Conservation (phyloP, 2,797 vertebrate species). For the Ammospiza maritima region DNA sequence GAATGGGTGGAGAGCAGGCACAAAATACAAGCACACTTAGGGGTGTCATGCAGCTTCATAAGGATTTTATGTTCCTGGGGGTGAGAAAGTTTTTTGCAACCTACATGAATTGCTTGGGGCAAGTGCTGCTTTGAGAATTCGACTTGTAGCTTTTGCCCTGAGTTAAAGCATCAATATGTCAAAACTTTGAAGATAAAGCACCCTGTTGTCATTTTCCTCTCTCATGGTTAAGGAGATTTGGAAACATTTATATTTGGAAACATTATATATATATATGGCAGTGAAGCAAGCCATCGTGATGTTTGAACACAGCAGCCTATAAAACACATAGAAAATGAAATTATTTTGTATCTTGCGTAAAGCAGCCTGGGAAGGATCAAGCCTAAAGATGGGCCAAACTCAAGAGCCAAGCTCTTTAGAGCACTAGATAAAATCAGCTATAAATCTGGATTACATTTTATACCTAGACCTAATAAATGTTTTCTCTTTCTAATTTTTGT, state of each 20-base stretch:
- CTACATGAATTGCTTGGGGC: neutral
- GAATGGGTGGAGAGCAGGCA: fast-evolving
- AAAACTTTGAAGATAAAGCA: neutral
- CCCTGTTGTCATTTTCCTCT: neutral
- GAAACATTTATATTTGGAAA: neutral
- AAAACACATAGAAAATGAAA: neutral
- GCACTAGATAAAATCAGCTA: neutral
- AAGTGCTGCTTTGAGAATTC: neutral
- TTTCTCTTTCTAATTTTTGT: neutral
- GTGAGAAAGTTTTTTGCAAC: neutral
- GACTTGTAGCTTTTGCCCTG: neutral
- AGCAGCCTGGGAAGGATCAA: neutral
- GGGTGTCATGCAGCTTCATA: neutral
- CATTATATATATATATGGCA: too few species aligned
- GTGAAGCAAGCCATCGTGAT: neutral
- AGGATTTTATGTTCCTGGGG: neutral
- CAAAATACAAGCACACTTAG: fast-evolving
- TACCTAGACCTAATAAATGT: neutral
- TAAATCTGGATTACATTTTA: neutral
- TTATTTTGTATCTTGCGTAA: neutral
- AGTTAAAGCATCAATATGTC: neutral
- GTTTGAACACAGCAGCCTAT: neutral
- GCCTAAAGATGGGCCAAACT: neutral
- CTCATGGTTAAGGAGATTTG: neutral
- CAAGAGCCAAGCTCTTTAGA: neutral